Evolutionary conservation across 2,888 invertebrate species (phyloP).

Genomic region (Cosmopolites sordidus): DNA sequence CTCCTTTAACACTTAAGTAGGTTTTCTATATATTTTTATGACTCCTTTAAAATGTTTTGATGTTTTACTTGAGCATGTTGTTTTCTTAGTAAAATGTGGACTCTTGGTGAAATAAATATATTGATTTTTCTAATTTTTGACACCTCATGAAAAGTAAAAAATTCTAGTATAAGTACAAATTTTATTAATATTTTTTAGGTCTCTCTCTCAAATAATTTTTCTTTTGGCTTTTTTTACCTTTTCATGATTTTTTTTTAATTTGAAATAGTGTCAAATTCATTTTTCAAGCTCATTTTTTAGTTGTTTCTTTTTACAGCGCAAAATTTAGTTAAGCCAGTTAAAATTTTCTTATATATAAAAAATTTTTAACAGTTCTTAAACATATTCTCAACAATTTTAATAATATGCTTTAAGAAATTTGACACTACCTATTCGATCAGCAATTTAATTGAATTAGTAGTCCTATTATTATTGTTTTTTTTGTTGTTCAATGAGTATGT

Average conservation of each 20-base stretch:
- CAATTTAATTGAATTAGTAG: constrained; percentile 10
- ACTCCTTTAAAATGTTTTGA: too few relatives aligned
- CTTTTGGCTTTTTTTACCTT: constrained; percentile 5
- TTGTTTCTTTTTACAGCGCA: neutral
- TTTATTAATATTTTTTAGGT: constrained; percentile 17
- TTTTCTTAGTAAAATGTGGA: too few relatives aligned
- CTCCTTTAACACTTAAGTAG: neutral
- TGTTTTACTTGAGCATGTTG: too few relatives aligned
- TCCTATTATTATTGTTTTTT: neutral
- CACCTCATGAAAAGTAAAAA: constrained; percentile 23
- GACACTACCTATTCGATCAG: constrained; percentile 21
- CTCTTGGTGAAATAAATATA: too few relatives aligned
- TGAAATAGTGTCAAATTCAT: constrained; percentile 19
- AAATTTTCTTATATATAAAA: neutral
- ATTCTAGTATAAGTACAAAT: constrained; percentile 12
- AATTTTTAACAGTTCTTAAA: constrained; percentile 18
- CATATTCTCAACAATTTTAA: constrained; percentile 17
- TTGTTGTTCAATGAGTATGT: neutral
- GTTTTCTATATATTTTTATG: neutral
- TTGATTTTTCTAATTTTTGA: constrained; percentile 6
- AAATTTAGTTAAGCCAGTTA: neutral
- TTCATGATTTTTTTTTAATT: constrained; percentile 16
- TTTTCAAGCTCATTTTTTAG: neutral
- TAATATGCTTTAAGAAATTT: constrained; percentile 23
- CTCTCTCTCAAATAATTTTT: neutral